These are phyloP conservation scores for Homarus americanus DNA, from an alignment of 1,140 invertebrate genomes.

Conservation along the genomic window DNA sequence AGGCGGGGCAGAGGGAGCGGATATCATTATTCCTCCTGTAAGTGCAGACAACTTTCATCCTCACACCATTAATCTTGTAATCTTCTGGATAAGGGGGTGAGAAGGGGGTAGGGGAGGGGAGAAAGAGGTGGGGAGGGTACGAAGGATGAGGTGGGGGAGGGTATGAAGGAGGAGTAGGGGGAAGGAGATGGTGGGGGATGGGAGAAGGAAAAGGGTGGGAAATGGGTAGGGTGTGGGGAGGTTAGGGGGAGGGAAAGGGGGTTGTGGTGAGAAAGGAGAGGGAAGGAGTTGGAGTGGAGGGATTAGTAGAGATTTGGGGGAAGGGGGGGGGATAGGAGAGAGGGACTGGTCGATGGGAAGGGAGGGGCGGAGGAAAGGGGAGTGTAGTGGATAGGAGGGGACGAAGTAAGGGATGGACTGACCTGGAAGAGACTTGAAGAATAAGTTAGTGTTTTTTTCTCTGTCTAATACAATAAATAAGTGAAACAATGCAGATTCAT, in stretches of 20 bases:
- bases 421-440: too few relatives aligned
- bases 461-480: too few relatives aligned
- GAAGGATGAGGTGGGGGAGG: background rate
- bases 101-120: background rate
- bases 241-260: background rate
- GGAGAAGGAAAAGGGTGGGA: background rate
- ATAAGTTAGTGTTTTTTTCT: too few relatives aligned
- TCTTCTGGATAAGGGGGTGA: background rate
- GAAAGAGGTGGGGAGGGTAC: background rate
- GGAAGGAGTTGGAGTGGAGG: too few relatives aligned
- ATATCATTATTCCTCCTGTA: background rate
- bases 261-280: background rate
- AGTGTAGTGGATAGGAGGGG: background rate
- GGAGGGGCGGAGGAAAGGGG: background rate
- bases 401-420: background rate
- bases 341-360: background rate
- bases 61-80: too few relatives aligned
- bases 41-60: too few relatives aligned
- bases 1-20: background rate
- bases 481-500: too few relatives aligned
- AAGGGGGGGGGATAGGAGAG: background rate
- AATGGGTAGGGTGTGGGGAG: background rate
- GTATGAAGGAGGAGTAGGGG: background rate
- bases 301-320: too few relatives aligned
- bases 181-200: background rate